These are phyloP conservation scores for Lasioglossum baleicum DNA, from an alignment of 1,140 invertebrate species.

Conservation along the genomic window DNA sequence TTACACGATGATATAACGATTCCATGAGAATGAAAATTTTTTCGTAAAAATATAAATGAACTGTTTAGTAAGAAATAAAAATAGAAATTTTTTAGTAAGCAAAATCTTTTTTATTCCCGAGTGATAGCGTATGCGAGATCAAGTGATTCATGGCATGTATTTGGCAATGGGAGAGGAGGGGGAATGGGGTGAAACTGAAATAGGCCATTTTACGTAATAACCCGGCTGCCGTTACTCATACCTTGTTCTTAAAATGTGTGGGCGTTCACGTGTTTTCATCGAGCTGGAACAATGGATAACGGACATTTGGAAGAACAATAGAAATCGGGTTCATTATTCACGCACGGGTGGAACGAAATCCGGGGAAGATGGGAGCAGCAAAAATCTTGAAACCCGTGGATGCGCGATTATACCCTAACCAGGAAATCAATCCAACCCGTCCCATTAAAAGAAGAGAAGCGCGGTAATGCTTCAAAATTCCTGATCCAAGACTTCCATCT, in stretches of 20 bases:
- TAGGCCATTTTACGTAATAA: conserved; percentile 40
- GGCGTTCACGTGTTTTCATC: conserved; percentile 34
- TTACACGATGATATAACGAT: no score
- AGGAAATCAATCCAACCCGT: no score
- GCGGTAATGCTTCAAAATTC: no score
- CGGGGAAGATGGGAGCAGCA: not conserved
- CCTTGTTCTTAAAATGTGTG: conserved; percentile 16
- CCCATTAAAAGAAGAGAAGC: no score
- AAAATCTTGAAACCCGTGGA: conserved; percentile 10
- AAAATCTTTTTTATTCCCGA: not conserved
- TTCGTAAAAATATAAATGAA: no score
- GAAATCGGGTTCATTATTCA: conserved; percentile 45
- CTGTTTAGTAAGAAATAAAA: not conserved
- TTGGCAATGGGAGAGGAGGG: not conserved
- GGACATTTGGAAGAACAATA: conserved; percentile 39
- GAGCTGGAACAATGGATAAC: conserved; percentile 37
- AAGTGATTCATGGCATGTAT: conserved; percentile 18
- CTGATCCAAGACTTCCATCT: no score
- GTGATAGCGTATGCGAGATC: not conserved
- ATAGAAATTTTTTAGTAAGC: not conserved
- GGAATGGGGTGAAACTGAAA: conserved; percentile 3
- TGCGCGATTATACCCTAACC: not conserved
- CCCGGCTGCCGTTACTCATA: conserved; percentile 29
- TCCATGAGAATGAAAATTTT: no score
- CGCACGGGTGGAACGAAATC: conserved; percentile 24